Evolutionary conservation across 1,140 invertebrate genomes (phyloP), one percentile per base, ranked within the genome.

Genomic region (Aleiodes sp.): DNA sequence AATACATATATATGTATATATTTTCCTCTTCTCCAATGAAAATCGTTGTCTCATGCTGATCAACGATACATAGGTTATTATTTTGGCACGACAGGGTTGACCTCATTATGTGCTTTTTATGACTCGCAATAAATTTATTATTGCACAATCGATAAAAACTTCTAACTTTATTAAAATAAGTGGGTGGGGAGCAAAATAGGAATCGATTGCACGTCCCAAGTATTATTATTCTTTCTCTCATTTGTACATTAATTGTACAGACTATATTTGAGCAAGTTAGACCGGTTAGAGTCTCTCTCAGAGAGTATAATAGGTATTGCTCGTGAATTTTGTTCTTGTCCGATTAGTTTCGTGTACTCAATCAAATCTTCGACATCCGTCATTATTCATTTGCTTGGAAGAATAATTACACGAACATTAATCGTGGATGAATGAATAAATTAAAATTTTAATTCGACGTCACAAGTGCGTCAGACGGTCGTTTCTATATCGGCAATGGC

Each of bases 401-500:
- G 31, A 35, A 35, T 35, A 35, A 35, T 35, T 4, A 35, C 31
- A n/a, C n/a, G n/a, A n/a, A n/a, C n/a, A n/a, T n/a, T n/a, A n/a
- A n/a, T n/a, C n/a, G n/a, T n/a, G n/a, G n/a, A n/a, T n/a, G n/a
- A n/a, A n/a, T n/a, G n/a, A 6, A 35, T 35, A 6, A 10, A 4
- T 6, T 35, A 35, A 6, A 6, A 35, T 10, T 35, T 35, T 35
- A 6, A 35, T 35, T 35, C 10, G 31, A 4, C 31, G 31, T 6
- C 10, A 4, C 10, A 31, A 10, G 28, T 14, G 60, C 82, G 82
- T 88, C 82, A 88, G 78, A 91, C 89, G 56, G 88, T 90, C 64
- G 91, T 91, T 84, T 91, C 90, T 79, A 91, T 84, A 78, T 85
- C 83, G 71, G 87, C 82, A 74, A 88, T 89, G 78, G 87, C 88